Evolutionary conservation across 1,140 invertebrate genomes (phyloP).

Genomic region (Xylocopa sonorina): DNA sequence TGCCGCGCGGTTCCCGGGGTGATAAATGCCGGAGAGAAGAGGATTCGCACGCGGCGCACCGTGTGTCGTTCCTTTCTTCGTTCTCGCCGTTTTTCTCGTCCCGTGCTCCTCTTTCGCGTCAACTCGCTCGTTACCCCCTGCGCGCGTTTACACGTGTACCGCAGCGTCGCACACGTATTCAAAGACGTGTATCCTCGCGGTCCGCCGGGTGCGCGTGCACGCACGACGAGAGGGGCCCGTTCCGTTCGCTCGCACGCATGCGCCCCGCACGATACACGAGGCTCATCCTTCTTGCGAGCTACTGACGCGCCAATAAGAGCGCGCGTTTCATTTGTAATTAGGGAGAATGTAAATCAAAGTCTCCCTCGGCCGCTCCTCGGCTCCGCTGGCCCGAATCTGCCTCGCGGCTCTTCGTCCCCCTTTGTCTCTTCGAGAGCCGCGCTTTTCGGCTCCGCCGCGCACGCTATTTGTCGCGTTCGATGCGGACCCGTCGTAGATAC

Average conservation of each 20-base stretch:
- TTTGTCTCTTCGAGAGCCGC: slow-evolving; percentile 36
- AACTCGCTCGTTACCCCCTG: slow-evolving; percentile 57
- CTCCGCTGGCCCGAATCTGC: slow-evolving; percentile 44
- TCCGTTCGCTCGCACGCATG: slow-evolving; percentile 6
- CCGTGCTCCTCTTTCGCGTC: slow-evolving; percentile 34
- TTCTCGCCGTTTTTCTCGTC: neutral
- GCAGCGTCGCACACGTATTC: neutral
- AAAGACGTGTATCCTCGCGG: slow-evolving; percentile 42
- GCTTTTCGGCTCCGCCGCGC: slow-evolving; percentile 4
- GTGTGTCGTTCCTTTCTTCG: neutral
- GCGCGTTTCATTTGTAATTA: slow-evolving; percentile 79
- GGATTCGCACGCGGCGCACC: slow-evolving; percentile 52
- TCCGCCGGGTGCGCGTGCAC: neutral
- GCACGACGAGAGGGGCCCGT: neutral
- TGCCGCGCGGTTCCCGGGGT: slow-evolving; percentile 58
- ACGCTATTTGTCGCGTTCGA: slow-evolving; percentile 15
- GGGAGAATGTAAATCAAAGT: slow-evolving; percentile 79
- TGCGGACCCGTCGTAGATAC: neutral
- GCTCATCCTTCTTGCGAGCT: slow-evolving; percentile 69
- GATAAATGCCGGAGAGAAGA: slow-evolving; percentile 62
- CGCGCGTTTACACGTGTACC: slow-evolving; percentile 27
- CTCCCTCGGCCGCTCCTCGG: slow-evolving; percentile 48
- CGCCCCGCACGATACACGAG: neutral
- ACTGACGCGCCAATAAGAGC: slow-evolving; percentile 76
- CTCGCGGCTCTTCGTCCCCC: slow-evolving; percentile 24